phyloP scores from a whole-genome alignment of 2,113 vertebrate genomes.

The Actinemys pallida region DNA sequence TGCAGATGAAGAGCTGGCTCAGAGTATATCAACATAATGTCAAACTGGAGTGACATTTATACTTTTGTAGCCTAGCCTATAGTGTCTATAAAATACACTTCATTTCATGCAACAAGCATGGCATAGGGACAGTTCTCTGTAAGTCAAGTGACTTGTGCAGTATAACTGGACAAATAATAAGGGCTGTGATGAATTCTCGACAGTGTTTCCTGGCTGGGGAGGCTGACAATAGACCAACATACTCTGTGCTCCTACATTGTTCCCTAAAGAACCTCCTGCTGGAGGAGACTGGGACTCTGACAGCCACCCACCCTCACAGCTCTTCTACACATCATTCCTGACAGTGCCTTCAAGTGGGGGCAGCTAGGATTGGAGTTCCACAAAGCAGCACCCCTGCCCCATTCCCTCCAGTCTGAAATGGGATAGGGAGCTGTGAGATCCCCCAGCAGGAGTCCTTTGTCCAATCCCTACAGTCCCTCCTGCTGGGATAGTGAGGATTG shows the following conservation, averaged over 20 bases:
- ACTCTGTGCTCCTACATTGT: background rate
- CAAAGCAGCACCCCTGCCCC: background rate
- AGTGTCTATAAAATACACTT: background rate
- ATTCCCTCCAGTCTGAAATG: background rate
- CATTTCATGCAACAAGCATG: fast-evolving
- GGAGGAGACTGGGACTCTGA: background rate
- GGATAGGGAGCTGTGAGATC: background rate
- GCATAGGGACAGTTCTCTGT: fast-evolving
- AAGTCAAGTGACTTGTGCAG: fast-evolving
- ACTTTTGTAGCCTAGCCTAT: background rate
- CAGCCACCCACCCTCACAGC: background rate
- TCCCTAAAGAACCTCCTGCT: background rate
- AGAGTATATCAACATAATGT: background rate
- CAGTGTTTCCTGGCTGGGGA: fast-evolving
- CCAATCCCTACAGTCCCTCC: background rate
- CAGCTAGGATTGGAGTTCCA: too few species aligned
- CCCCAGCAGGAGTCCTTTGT: background rate
- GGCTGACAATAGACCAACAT: background rate
- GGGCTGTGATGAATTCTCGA: background rate
- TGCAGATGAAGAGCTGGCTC: too few species aligned
- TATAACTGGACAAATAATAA: fast-evolving
- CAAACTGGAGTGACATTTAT: fast-evolving
- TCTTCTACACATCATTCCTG: background rate
- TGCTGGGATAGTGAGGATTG: background rate
- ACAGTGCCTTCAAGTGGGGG: too few species aligned